A percentile compares a stretch with the other conserved stretches of the same genome.
Conservation (phyloP, 1,140 invertebrate genomes). For the Calephelis virginiensis region DNA sequence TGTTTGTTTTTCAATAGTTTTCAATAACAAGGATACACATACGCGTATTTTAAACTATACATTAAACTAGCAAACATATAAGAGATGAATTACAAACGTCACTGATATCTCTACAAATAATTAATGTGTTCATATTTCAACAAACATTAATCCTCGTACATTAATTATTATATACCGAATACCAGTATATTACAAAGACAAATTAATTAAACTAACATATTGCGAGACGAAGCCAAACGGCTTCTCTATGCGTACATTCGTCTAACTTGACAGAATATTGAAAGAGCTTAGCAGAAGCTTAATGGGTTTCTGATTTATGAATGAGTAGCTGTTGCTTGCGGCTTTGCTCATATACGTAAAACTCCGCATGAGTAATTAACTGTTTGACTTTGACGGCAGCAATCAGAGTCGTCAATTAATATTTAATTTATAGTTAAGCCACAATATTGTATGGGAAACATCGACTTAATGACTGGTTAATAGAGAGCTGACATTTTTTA, state of each 20-base stretch:
- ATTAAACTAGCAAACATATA: too few species aligned
- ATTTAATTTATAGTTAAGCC: too few species aligned
- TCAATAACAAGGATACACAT: too few species aligned
- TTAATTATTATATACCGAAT: constrained; percentile 8
- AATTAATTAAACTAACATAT: constrained; percentile 18
- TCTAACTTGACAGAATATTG: constrained; percentile 16
- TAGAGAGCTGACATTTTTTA: too few species aligned
- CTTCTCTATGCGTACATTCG: constrained; percentile 7
- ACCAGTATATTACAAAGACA: constrained; percentile 5
- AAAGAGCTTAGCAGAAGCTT: constrained; percentile 2
- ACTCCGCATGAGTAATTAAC: too few species aligned
- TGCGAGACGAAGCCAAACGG: constrained; percentile 6
- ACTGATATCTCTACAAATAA: constrained; percentile 4
- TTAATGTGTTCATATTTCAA: constrained; percentile 11
- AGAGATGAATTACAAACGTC: neutral
- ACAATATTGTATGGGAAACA: too few species aligned
- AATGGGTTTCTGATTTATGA: constrained; percentile 11
- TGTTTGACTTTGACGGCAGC: too few species aligned
- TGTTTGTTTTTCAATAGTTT: too few species aligned
- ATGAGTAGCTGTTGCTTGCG: neutral
- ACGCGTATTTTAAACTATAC: too few species aligned
- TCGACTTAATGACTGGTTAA: too few species aligned
- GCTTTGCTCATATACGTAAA: too few species aligned
- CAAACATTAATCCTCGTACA: constrained; percentile 14
- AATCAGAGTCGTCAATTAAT: too few species aligned